Evolutionary conservation across 2,113 vertebrate genomes (phyloP), one percentile per base, ranked within the genome.

Genomic region (Cyprinodon variegatus): DNA sequence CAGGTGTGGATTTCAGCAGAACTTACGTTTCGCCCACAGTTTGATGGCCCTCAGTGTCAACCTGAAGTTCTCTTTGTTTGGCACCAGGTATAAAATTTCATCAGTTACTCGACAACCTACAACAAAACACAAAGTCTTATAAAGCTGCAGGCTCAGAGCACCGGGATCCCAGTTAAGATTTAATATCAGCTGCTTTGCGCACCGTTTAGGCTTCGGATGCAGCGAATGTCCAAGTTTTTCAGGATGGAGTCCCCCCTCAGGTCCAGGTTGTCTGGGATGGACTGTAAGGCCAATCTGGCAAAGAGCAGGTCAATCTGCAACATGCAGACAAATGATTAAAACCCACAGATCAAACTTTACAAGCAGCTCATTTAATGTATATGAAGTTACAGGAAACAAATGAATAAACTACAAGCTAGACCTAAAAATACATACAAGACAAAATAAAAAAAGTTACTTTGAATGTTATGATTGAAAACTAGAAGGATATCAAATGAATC

Each of bases 21-120:
- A 95, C 97, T 96, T 93, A 99, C 98, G 94, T 92, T 99, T 99
- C 61, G 98, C 98, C 98, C 98, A 99, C 63, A 99, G 94, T 91
- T 99, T 99, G 79, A 99, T 95, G 17, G 97, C 98, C 92, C 96
- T 94, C 45, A 99, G 85, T 0, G 98, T 96, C 50, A 99, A 93
- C 64, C 97, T 95, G 90, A 99, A 99, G 90, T 97, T 99, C 79
- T 99, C 98, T 93, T 96, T 96, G 86, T 99, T 97, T 93, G 98
- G 98, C 90, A 99, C 98, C 83, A 99, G 92, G 81, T 96, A 96
- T 46, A 99, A 90, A 85, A 99, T 99, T 92, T 99, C 98, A 93
- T 99, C 98, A 17, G 98, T 99, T 75, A 99, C 98, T 88, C 98
- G 95, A 93, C 96, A 99, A 71, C 98, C 98, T 99, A 88, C 1